Conservation (phyloP, 2,797 vertebrate genomes). For the Catostomus latipinnis region DNA sequence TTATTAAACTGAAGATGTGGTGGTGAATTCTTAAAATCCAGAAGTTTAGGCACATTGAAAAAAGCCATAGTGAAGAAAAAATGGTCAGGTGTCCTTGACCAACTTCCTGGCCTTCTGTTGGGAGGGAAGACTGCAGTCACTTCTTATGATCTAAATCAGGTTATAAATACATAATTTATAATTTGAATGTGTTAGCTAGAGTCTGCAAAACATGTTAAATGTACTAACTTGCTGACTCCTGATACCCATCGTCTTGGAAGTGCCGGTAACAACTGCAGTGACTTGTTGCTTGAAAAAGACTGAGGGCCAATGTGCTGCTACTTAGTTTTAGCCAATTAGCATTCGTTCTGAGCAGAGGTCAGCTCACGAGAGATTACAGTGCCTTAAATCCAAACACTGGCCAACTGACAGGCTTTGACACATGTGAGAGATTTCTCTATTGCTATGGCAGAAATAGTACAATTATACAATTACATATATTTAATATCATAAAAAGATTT, state of each 20-base stretch:
- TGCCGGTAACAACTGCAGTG: background rate
- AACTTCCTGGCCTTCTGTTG: background rate
- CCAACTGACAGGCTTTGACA: background rate
- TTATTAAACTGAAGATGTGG: conserved; percentile 91
- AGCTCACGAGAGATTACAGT: conserved; percentile 27
- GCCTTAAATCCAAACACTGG: conserved; percentile 13
- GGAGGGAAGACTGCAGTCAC: background rate
- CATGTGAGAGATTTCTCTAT: background rate
- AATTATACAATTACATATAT: too few species aligned
- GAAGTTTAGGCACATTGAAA: conserved; percentile 80
- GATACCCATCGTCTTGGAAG: background rate
- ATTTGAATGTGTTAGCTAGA: background rate
- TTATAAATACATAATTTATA: background rate
- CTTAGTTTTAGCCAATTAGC: conserved; percentile 30
- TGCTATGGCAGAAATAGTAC: too few species aligned
- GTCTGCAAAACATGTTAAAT: background rate
- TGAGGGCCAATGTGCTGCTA: conserved; percentile 25
- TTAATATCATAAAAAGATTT: too few species aligned
- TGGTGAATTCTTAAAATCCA: conserved; percentile 87
- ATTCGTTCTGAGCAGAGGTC: conserved; percentile 9
- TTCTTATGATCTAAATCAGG: background rate
- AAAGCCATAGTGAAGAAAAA: conserved; percentile 73
- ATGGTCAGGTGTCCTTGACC: background rate
- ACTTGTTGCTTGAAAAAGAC: conserved; percentile 18
- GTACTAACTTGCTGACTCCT: background rate